Conservation (phyloP, 2,113 vertebrate species). For the Polypterus bichir region DNA sequence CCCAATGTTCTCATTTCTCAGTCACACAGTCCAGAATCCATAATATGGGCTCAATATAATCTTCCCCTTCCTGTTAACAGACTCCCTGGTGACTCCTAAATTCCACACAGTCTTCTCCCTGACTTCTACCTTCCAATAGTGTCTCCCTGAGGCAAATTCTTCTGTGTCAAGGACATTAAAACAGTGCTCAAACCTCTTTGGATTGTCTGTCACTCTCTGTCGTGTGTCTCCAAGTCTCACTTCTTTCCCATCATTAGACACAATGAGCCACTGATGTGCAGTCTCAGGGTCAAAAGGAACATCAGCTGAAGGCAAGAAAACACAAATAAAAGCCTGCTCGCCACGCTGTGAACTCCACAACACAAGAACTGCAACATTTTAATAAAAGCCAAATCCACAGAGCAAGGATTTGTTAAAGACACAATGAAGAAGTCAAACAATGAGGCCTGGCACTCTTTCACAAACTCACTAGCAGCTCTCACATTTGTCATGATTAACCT, state of each 20-base stretch:
- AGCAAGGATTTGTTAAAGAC: too few species aligned
- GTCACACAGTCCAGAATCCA: constrained; percentile 2
- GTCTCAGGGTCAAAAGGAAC: constrained; percentile 3
- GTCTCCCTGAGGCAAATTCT: constrained; percentile 4
- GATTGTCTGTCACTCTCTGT: neutral
- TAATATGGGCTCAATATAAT: neutral
- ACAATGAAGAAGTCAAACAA: too few species aligned
- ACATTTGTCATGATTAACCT: too few species aligned
- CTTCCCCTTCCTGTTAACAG: neutral
- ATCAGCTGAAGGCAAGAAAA: too few species aligned
- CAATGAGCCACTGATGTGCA: neutral
- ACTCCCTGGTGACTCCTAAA: neutral
- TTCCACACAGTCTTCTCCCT: constrained; percentile 5
- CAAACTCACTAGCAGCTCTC: too few species aligned
- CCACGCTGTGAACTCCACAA: too few species aligned
- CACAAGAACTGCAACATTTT: too few species aligned
- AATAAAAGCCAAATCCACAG: too few species aligned
- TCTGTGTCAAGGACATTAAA: neutral
- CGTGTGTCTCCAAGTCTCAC: neutral
- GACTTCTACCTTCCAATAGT: constrained; percentile 16
- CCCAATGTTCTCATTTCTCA: constrained; percentile 1
- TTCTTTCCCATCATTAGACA: constrained; percentile 7
- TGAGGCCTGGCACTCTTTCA: too few species aligned
- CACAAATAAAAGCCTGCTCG: too few species aligned
- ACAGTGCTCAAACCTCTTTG: constrained; percentile 3